Evolutionary conservation across 2,797 vertebrate genomes (phyloP), one percentile per base, ranked within the genome.

Genomic region (Liparis tanakae): DNA sequence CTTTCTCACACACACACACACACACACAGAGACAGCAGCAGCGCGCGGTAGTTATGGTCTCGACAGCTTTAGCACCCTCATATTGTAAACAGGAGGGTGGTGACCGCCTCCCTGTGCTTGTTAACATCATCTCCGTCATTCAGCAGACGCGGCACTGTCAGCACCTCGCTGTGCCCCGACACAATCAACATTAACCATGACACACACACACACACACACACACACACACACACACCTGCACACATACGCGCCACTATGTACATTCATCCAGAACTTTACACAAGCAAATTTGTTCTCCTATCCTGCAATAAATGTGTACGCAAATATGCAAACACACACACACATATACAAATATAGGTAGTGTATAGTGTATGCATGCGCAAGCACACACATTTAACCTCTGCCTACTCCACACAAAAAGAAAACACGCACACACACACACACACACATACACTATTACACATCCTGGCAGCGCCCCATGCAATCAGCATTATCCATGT

Each of bases 91-190:
- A 94, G 88, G 88, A 82, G 86, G 92, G 90, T 90, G 91, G 92
- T 88, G 90, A 91, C 91, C 90, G 90, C 92, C 92, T 94, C 92
- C 92, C 88, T 84, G 85, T 87, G 94, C 94, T 95, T 94, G 93
- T 95, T 95, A 95, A 94, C 93, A 95, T 95, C 93, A 92, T 94
- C 94, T 95, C 93, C 92, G 94, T 95, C 94, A 95, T 93, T 93
- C 94, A 94, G 92, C 90, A 83, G 89, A 89, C 86, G 56, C 86
- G 80, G 87, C 91, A 92, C 93, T 95, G 94, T 94, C 94, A 94
- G 93, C 88, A 76, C 89, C 94, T 93, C 79, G 87, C 94, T 90
- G 94, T 88, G 93, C 88, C 79, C 89, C 85, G 70, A 75, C 90
- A 93, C 93, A 94, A 94, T 94, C 94, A 95, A 89, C 94, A 95